phyloP scores from a whole-genome alignment of 2,888 invertebrate genomes.

The Melipona beecheii region DNA sequence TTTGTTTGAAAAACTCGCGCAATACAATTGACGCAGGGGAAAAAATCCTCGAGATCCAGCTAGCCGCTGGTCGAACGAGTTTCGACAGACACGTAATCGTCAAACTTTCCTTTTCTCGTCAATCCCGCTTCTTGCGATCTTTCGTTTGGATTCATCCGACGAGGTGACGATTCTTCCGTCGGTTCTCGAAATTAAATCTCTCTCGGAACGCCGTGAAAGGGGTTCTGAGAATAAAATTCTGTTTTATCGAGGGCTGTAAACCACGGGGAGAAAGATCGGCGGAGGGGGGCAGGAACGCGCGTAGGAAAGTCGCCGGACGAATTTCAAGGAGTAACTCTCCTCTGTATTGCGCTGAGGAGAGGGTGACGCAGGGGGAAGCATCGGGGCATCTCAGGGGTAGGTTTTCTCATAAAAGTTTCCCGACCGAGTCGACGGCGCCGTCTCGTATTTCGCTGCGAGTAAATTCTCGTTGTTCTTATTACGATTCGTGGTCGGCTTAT shows the following conservation, averaged over 20 bases:
- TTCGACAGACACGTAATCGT: background rate
- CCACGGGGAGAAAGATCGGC: background rate
- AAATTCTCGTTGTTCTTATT: conserved; percentile 68
- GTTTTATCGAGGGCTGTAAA: background rate
- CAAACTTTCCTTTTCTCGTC: background rate
- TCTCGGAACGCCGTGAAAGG: background rate
- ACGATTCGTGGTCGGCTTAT: conserved; percentile 71
- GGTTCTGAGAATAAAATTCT: background rate
- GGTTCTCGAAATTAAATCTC: background rate
- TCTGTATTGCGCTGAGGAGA: no score
- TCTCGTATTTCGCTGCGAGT: conserved; percentile 54
- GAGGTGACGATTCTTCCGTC: no score
- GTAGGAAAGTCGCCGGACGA: conserved; percentile 14
- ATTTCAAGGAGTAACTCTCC: background rate
- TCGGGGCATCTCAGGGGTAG: conserved; percentile 15
- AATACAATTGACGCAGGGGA: background rate
- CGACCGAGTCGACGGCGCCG: conserved; percentile 39
- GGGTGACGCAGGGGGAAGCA: background rate
- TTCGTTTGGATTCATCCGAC: no score
- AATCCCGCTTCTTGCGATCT: background rate
- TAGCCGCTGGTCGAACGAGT: no score
- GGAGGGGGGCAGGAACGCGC: background rate
- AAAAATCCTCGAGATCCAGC: conserved; percentile 1
- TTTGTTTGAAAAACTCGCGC: conserved; percentile 24
- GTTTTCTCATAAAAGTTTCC: conserved; percentile 58